Conservation (phyloP, 2,797 vertebrate species). For the Pantherophis vulpinus region DNA sequence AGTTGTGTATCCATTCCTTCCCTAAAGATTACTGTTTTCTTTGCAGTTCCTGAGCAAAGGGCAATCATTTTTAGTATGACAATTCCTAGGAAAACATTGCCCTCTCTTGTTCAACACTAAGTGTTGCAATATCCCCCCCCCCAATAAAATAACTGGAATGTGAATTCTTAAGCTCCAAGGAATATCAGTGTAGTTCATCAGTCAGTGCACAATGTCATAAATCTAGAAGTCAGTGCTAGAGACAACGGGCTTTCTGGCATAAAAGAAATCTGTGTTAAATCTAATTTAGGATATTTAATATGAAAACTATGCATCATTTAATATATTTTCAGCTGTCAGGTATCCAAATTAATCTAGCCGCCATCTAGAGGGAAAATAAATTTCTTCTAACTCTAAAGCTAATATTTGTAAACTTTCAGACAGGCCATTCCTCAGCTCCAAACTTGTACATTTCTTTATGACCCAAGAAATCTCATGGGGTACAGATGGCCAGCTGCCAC, state of each 20-base stretch:
- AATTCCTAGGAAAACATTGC: constrained; percentile 53
- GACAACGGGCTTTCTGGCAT: background rate
- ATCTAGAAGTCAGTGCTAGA: background rate
- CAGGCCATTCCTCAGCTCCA: background rate
- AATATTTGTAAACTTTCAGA: background rate
- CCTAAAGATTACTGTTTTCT: background rate
- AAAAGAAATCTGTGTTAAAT: background rate
- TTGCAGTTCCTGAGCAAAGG: background rate
- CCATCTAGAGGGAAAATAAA: background rate
- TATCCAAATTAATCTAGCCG: background rate
- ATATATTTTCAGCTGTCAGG: background rate
- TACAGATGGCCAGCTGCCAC: background rate
- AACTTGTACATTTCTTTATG: background rate
- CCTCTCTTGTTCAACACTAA: constrained; percentile 51
- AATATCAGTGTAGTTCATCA: background rate
- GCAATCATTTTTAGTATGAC: fast-evolving
- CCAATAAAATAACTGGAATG: background rate
- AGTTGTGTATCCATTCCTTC: background rate
- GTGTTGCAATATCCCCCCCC: background rate
- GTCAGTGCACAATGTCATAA: background rate
- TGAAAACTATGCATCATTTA: background rate
- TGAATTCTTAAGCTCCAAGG: background rate
- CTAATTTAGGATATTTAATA: background rate
- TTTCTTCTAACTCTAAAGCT: background rate
- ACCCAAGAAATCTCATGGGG: background rate